These are phyloP conservation scores for Aleiodes sp. DNA, from an alignment of 1,140 invertebrate genomes.

Conservation along the genomic window DNA sequence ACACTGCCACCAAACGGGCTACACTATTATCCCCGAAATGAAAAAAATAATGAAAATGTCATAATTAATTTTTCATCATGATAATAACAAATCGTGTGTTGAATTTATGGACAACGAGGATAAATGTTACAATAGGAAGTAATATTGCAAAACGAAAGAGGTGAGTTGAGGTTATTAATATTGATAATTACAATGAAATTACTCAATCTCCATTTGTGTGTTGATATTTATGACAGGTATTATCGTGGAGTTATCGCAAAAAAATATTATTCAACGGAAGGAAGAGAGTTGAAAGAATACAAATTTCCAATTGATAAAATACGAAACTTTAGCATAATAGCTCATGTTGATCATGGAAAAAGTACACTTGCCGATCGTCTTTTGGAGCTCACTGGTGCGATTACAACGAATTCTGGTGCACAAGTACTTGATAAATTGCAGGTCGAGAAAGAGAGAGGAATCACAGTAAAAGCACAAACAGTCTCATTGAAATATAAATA, in stretches of 20 bases:
- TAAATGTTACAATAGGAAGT: background rate
- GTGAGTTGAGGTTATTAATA: constrained; percentile 1
- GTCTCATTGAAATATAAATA: constrained; percentile 86
- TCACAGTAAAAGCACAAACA: constrained; percentile 98
- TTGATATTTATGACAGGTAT: background rate
- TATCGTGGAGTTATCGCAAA: background rate
- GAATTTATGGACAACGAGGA: background rate
- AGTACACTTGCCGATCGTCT: constrained; percentile 94
- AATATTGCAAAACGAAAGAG: background rate
- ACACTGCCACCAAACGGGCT: background rate
- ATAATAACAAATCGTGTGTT: background rate
- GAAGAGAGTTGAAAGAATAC: constrained; percentile 42
- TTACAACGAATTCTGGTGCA: constrained; percentile 73
- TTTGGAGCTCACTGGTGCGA: constrained; percentile 88
- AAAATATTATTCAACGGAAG: constrained; percentile 39
- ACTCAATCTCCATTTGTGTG: background rate
- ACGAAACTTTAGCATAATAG: constrained; percentile 95
- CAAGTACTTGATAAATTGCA: constrained; percentile 90
- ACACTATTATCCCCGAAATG: background rate
- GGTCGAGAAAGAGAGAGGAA: constrained; percentile 95
- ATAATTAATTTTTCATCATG: background rate
- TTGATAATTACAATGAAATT: background rate
- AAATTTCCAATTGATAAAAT: constrained; percentile 76
- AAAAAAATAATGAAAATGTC: background rate
- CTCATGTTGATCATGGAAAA: constrained; percentile 98